Percentiles rank a stretch among this genome's conserved stretches.
Conservation (phyloP, 1,140 invertebrate species). For the Drosophila navojoa region DNA sequence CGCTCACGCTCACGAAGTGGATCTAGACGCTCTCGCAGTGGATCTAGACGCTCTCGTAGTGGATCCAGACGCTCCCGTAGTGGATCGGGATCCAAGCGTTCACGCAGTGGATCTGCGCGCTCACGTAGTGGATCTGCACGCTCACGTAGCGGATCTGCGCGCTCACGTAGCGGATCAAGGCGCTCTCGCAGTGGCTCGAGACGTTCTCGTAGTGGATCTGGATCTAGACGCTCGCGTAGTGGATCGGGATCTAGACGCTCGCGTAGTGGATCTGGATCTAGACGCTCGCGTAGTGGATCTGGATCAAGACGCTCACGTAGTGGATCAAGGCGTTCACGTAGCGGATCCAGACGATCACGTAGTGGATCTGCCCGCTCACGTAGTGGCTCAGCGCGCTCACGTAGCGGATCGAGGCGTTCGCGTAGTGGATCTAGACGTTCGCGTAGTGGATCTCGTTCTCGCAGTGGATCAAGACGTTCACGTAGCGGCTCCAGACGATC, state of each 20-base stretch:
- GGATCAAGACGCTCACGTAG: slow-evolving; percentile 81
- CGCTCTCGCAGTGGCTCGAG: slow-evolving; percentile 80
- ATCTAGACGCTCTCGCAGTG: slow-evolving; percentile 81
- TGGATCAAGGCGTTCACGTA: slow-evolving; percentile 60
- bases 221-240: slow-evolving; percentile 42
- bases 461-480: slow-evolving; percentile 65
- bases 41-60: slow-evolving; percentile 76
- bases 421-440: slow-evolving; percentile 67
- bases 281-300: slow-evolving; percentile 81
- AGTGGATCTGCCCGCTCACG: slow-evolving; percentile 81
- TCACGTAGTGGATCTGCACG: slow-evolving; percentile 76
- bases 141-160: slow-evolving; percentile 81
- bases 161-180: slow-evolving; percentile 76
- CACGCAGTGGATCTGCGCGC: slow-evolving; percentile 79
- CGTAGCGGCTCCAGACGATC: slow-evolving; percentile 68
- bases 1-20: slow-evolving; percentile 63
- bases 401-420: slow-evolving; percentile 75
- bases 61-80: slow-evolving; percentile 54
- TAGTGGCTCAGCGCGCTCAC: slow-evolving; percentile 80
- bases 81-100: slow-evolving; percentile 51
- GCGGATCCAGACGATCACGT: slow-evolving; percentile 74
- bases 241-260: slow-evolving; percentile 71
- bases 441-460: slow-evolving; percentile 39
- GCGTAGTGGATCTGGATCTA: slow-evolving; percentile 68
- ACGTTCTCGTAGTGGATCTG: slow-evolving; percentile 83